Evolutionary conservation across 2,888 invertebrate species (phyloP), one percentile per base, ranked within the genome.

Genomic region (Cyclophora albipunctata): DNA sequence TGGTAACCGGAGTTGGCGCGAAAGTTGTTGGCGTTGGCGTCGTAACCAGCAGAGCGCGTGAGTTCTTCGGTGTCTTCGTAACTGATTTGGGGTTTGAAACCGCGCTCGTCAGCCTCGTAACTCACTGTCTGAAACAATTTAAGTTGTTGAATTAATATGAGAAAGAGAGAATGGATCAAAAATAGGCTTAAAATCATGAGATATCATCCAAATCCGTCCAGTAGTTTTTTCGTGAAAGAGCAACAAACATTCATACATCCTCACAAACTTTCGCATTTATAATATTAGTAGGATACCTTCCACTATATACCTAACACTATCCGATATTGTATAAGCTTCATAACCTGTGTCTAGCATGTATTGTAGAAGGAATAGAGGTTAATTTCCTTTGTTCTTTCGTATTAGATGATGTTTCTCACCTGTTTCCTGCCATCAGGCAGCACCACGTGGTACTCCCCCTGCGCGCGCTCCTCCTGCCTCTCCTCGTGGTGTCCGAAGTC

Each of bases 351-450:
- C 20, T 20, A 20, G 2, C 20, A 20, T 20, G 20, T 20, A 20
- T 20, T 20, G 20, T 20, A 20, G 20, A 20, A 20, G 20, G 20
- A 20, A 20, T 20, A 20, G 20, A 20, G 20, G 20, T 20, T 20
- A 20, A 20, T 20, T 20, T 20, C 20, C 20, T 20, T 20, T 20
- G 20, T 20, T 20, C 20, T 20, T 20, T 20, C 20, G 20, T 20
- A 20, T 20, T 20, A 20, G 20, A 20, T 20, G 20, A 2, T 20
- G 20, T 20, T 20, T 42, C 47, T 45, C 54, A 85, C 86, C 84
- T 92, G 92, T 60, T 90, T 92, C 63, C 92, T 90, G 5, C 92
- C 92, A 76, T 92, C 92, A 62, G 92, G 92, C 55, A 92, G 74
- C 3, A 92, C 89, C 3, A 92, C 92, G 63, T 92, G 92, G 75